Percentiles rank a stretch among this genome's conserved stretches.
phyloP scores from a whole-genome alignment of 2,888 invertebrate species.

The Chymomyza caudatula region DNA sequence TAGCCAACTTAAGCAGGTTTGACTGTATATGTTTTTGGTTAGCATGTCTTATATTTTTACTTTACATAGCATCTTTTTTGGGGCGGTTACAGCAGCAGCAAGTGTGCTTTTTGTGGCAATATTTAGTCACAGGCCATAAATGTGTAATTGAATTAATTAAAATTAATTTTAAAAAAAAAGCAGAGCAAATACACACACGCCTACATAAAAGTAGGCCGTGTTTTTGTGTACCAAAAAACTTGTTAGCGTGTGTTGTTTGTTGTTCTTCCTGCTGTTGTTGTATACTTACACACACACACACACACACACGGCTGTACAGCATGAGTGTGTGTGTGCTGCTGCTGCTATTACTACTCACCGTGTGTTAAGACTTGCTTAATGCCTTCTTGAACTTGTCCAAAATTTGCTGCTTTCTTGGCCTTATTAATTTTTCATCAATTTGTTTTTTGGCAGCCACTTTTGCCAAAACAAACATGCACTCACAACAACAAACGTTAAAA shows the following conservation, averaged over 20 bases:
- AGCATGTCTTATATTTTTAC: not conserved
- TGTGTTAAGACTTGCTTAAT: slow-evolving; percentile 34
- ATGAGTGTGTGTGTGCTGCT: slow-evolving; percentile 8
- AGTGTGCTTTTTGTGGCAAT: not conserved
- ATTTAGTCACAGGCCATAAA: slow-evolving; percentile 1
- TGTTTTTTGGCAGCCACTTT: slow-evolving; percentile 20
- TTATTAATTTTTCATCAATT: slow-evolving; percentile 61
- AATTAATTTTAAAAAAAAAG: slow-evolving; percentile 45
- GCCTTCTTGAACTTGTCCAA: not conserved
- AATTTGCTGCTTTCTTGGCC: slow-evolving; percentile 24
- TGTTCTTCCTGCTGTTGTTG: slow-evolving; percentile 1
- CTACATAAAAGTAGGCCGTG: not conserved
- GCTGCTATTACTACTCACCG: slow-evolving; percentile 50
- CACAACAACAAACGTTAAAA: not conserved
- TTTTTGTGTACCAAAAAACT: not conserved
- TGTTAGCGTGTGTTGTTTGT: slow-evolving; percentile 1
- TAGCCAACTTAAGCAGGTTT: no score
- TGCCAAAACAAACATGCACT: not conserved
- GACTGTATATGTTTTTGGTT: no score
- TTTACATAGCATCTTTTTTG: not conserved
- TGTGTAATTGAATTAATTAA: slow-evolving; percentile 43
- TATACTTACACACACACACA: slow-evolving; percentile 8
- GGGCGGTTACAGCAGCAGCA: slow-evolving; percentile 1
- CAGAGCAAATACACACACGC: slow-evolving; percentile 16
- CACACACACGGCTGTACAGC: slow-evolving; percentile 5